Percentiles rank a stretch among this genome's conserved stretches.
phyloP scores from a whole-genome alignment of 1,140 invertebrate genomes.

The Lerema accius region DNA sequence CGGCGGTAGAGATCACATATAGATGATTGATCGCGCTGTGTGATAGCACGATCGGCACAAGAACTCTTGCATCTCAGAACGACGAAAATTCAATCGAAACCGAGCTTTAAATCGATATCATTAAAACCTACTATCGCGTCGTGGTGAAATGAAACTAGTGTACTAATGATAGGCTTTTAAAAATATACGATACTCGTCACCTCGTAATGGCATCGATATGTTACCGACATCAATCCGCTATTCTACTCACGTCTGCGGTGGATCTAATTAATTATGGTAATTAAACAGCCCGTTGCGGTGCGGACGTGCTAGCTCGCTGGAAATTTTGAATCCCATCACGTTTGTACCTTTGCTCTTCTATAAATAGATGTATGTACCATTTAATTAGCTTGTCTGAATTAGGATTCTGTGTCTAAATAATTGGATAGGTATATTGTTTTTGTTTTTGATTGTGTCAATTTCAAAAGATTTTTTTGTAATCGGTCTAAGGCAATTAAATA shows the following conservation, averaged over 20 bases:
- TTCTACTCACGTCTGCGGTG: slow-evolving; percentile 72
- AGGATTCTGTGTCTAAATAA: slow-evolving; percentile 13
- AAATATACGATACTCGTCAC: slow-evolving; percentile 73
- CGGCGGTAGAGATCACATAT: slow-evolving; percentile 47
- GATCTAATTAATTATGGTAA: slow-evolving; percentile 81
- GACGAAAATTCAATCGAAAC: slow-evolving; percentile 1
- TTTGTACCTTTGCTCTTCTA: slow-evolving; percentile 43
- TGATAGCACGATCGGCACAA: slow-evolving; percentile 59
- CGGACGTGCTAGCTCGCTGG: slow-evolving; percentile 56
- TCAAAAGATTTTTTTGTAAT: no score
- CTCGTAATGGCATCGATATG: slow-evolving; percentile 75
- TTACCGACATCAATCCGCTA: slow-evolving; percentile 75
- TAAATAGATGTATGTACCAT: slow-evolving; percentile 25
- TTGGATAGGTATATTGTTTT: not conserved
- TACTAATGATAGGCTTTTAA: slow-evolving; percentile 75
- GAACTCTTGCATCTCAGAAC: slow-evolving; percentile 42
- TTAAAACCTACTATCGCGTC: not conserved
- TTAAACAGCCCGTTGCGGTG: slow-evolving; percentile 70
- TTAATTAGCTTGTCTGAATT: slow-evolving; percentile 16
- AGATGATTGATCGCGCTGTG: slow-evolving; percentile 72
- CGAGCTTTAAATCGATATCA: slow-evolving; percentile 5
- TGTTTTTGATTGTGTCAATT: no score
- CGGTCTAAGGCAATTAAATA: no score
- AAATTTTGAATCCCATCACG: slow-evolving; percentile 51
- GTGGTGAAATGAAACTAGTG: slow-evolving; percentile 20